Evolutionary conservation across 2,888 invertebrate genomes (phyloP).

Genomic region (Chrysolina haemoptera): DNA sequence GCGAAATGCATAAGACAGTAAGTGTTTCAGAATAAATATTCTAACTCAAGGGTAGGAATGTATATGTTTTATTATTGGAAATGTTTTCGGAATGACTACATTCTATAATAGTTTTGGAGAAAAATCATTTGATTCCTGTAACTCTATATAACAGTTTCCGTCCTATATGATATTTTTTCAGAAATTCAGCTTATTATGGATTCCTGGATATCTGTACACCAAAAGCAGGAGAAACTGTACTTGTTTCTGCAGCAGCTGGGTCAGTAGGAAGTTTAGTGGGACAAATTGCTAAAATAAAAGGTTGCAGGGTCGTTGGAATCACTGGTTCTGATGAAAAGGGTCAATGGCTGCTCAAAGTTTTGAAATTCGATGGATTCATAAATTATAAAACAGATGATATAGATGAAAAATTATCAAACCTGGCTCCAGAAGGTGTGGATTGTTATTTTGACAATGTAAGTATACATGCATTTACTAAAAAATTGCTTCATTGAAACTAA

Average conservation of each 20-base stretch:
- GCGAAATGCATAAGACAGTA: no score
- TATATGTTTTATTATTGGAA: no score
- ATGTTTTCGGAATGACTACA: no score
- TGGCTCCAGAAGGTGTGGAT: constrained; percentile 80
- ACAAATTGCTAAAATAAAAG: constrained; percentile 83
- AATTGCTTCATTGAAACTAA: no score
- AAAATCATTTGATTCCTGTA: no score
- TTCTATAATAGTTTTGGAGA: no score
- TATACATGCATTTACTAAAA: no score
- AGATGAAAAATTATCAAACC: constrained; percentile 72
- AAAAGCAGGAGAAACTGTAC: constrained; percentile 80
- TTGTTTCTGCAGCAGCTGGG: constrained; percentile 84
- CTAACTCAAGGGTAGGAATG: no score
- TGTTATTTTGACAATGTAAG: constrained; percentile 85
- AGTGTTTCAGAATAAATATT: no score
- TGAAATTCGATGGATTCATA: constrained; percentile 79
- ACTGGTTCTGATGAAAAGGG: constrained; percentile 82
- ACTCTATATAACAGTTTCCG: no score
- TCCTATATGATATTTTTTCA: no score
- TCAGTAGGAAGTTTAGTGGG: constrained; percentile 86
- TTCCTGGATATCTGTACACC: constrained; percentile 80
- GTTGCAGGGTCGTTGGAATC: constrained; percentile 80
- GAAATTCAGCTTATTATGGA: constrained; percentile 80
- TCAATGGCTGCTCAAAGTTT: constrained; percentile 76
- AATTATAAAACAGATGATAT: constrained; percentile 80